These are phyloP conservation scores for Onychomys leucogaster DNA, from an alignment of 2,797 vertebrate genomes.

Conservation along the genomic window DNA sequence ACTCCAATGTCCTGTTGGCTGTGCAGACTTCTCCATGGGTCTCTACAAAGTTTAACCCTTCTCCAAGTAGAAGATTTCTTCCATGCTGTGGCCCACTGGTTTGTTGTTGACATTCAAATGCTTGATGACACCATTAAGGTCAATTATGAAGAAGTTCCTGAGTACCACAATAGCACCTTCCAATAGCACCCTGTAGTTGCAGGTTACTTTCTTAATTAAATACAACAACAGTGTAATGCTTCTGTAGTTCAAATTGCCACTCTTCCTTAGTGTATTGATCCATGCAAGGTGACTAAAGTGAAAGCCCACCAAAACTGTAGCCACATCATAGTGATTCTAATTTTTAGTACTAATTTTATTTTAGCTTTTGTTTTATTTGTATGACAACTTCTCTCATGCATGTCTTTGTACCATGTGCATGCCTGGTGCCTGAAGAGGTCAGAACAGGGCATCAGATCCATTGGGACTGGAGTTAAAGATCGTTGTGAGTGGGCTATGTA, in stretches of 20 bases:
- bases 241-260: neutral
- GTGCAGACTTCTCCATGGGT: conserved; percentile 96
- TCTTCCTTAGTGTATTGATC: conserved; percentile 96
- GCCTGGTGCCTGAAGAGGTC: neutral
- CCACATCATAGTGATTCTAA: conserved; percentile 91
- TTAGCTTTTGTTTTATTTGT: neutral
- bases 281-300: conserved; percentile 96
- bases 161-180: neutral
- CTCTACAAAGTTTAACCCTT: conserved; percentile 97
- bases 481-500: neutral
- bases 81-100: conserved; percentile 93
- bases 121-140: conserved; percentile 93
- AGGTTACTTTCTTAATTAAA: neutral
- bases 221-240: neutral
- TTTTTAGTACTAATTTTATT: neutral
- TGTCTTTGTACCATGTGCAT: neutral
- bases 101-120: conserved; percentile 94
- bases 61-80: conserved; percentile 95
- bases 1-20: conserved; percentile 95
- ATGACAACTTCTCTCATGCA: neutral
- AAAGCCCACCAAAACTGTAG: conserved; percentile 96
- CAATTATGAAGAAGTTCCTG: conserved; percentile 96
- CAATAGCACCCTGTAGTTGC: too few species aligned
- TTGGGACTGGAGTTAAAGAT: neutral
- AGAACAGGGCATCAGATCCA: neutral